Percentiles rank a stretch among this genome's conserved stretches.
Evolutionary conservation across 2,888 invertebrate species (phyloP).

Genomic region (Harpagoxenus sublaevis): DNA sequence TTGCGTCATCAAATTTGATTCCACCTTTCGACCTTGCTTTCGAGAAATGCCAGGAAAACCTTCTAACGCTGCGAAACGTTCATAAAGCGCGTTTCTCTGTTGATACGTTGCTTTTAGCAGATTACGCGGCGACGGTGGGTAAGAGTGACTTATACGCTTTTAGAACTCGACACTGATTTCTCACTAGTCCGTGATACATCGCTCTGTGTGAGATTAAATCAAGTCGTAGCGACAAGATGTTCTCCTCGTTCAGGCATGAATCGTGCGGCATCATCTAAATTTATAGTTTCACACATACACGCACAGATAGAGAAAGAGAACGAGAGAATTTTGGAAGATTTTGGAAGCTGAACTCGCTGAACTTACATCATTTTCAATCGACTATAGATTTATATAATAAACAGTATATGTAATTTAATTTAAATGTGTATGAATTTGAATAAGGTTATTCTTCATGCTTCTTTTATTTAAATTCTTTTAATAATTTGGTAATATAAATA

Average conservation of each 20-base stretch:
- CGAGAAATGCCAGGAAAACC: neutral
- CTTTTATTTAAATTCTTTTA: neutral
- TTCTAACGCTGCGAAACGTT: constrained; percentile 17
- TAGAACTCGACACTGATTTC: constrained; percentile 50
- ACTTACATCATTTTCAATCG: neutral
- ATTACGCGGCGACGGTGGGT: constrained; percentile 39
- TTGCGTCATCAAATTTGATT: constrained; percentile 31
- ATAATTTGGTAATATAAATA: neutral
- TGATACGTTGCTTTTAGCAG: constrained; percentile 55
- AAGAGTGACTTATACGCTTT: constrained; percentile 43
- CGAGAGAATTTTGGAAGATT: neutral
- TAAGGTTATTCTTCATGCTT: neutral
- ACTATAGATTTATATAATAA: constrained; percentile 5
- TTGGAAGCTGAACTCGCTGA: neutral
- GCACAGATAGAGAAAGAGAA: neutral
- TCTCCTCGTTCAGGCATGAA: constrained; percentile 26
- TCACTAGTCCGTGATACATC: constrained; percentile 51
- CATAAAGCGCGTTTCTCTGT: constrained; percentile 44
- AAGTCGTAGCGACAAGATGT: constrained; percentile 32
- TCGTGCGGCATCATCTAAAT: constrained; percentile 26
- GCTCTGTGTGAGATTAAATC: constrained; percentile 46
- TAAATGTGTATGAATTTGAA: neutral
- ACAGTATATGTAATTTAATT: neutral
- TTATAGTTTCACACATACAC: constrained; percentile 12
- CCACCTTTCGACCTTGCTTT: neutral